These are phyloP conservation scores for Brenthis ino DNA, from an alignment of 2,888 invertebrate species.

Conservation along the genomic window DNA sequence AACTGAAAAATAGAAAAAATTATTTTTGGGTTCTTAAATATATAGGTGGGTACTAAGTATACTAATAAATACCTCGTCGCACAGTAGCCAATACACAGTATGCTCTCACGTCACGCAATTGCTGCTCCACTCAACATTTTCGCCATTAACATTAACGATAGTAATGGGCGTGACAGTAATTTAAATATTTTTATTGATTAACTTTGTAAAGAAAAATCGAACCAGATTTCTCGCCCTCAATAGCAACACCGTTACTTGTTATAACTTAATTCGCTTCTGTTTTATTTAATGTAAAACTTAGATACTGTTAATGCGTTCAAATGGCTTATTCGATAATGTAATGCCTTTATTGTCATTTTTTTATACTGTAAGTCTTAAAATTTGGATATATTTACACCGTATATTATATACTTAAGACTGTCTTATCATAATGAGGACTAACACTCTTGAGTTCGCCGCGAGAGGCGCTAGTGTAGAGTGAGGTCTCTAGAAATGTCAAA, in stretches of 20 bases:
- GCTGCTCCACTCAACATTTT: conserved; percentile 2
- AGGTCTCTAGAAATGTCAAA: too few species aligned
- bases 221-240: conserved; percentile 28
- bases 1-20: too few species aligned
- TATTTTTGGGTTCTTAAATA: too few species aligned
- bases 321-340: conserved; percentile 20
- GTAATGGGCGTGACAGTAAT: conserved; percentile 28
- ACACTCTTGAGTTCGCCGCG: too few species aligned
- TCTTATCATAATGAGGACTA: too few species aligned
- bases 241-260: conserved; percentile 31
- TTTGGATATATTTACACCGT: too few species aligned
- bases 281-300: conserved; percentile 22
- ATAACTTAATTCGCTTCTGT: conserved; percentile 26
- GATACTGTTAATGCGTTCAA: conserved; percentile 11
- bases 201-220: conserved; percentile 27
- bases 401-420: too few species aligned
- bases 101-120: not conserved
- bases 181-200: conserved; percentile 29
- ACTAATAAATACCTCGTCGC: not conserved
- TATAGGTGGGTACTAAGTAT: not conserved
- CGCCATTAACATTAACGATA: conserved; percentile 4
- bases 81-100: not conserved
- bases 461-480: too few species aligned
- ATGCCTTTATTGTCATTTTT: not conserved
- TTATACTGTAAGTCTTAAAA: not conserved